Base-by-base conservation (phyloP, 2,888 invertebrate species). In the Noctuana brunneofusca region DNA sequence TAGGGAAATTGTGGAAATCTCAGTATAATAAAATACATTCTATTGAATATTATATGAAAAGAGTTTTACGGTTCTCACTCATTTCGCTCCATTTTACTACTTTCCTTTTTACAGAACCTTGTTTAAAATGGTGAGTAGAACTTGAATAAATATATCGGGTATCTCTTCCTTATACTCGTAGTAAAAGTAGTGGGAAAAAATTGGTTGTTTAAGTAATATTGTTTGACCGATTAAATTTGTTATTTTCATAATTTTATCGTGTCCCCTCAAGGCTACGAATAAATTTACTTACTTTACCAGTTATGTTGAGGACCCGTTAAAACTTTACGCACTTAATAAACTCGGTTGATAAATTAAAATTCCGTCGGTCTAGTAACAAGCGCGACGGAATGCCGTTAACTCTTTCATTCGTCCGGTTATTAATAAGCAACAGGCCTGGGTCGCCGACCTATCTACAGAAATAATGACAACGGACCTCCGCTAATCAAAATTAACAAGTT, bases 281-380 rank as follows among this genome's bases (percentile, higher is more conserved):
- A 81, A 87, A 87, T 87, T 87, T 82, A 85, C 85, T 88, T 87
- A 88, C 87, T 88, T 86, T 82, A 80, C 81, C 81, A 80, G 79
- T 79, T 79, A 79, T 75, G 22, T 20, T 77, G 78, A 76, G 75
- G 75, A 80, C 76, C 77, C 78, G 81, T 83, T 84, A 79, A 87
- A 90, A 90, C 86, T 89, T 89, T 87, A 89, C 89, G 87, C 89
- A 88, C 89, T 89, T 90, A 89, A 90, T 89, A 87, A 89, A 90
- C 87, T 86, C 84, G 30, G 70, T 76, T 79, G 84, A 79, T 81
- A 84, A 88, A 89, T 90, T 90, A 89, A 90, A 90, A 89, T 89
- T 88, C 88, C 87, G 80, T 81, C 81, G 84, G 89, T 84, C 87
- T 84, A 84, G 86, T 81, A 86, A 86, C 86, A 87, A 86, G 86